A percentile compares a stretch with the other conserved stretches of the same genome.
Conservation (phyloP, 1,140 invertebrate species). For the Olivierus martensii region DNA sequence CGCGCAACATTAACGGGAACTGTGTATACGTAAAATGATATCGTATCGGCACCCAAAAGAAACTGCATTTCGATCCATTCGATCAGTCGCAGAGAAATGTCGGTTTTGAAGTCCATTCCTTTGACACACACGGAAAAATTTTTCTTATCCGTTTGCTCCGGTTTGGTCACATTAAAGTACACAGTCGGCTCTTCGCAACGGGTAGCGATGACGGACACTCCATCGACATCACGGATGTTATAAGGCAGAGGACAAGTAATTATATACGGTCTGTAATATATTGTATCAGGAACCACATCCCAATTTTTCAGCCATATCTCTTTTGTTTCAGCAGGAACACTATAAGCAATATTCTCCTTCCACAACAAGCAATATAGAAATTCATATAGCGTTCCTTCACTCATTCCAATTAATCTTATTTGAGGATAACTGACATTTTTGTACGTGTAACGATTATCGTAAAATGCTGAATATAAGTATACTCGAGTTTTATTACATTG, state of each 20-base stretch:
- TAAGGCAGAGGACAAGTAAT: conserved; percentile 12
- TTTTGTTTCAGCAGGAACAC: not conserved
- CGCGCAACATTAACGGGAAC: conserved; percentile 38
- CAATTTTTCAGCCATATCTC: conserved; percentile 18
- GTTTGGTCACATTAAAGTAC: not conserved
- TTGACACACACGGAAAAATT: conserved; percentile 53
- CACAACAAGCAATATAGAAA: too few relatives aligned
- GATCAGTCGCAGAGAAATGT: conserved; percentile 43
- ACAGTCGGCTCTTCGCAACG: conserved; percentile 1
- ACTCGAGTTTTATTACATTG: too few relatives aligned
- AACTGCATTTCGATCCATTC: conserved; percentile 53
- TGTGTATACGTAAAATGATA: conserved; percentile 46
- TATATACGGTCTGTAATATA: conserved; percentile 14
- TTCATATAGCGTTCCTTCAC: too few relatives aligned
- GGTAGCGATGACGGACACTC: conserved; percentile 1
- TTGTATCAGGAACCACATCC: conserved; percentile 1
- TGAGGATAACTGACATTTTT: too few relatives aligned
- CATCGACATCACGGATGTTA: not conserved
- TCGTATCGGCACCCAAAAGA: conserved; percentile 46
- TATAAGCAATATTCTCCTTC: too few relatives aligned
- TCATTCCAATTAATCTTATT: too few relatives aligned
- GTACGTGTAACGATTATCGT: too few relatives aligned
- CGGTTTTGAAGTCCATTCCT: conserved; percentile 47
- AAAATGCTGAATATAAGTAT: too few relatives aligned
- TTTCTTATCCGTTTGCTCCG: conserved; percentile 2